Evolutionary conservation across 1,140 invertebrate genomes (phyloP), one percentile per base, ranked within the genome.

Genomic region (Stegodyphus dumicola): DNA sequence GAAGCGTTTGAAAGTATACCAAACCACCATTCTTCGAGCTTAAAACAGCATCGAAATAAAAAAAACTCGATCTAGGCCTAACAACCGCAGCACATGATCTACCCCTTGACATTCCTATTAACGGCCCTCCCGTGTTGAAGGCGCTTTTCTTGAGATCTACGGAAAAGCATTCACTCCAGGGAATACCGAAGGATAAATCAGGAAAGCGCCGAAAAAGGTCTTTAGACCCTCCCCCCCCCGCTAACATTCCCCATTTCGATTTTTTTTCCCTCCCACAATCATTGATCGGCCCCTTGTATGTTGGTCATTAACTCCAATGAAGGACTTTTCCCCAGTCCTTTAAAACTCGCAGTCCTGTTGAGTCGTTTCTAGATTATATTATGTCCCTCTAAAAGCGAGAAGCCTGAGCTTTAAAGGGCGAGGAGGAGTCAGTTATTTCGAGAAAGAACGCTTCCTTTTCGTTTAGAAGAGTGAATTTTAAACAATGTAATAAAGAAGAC

Each of bases 121-220:
- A 85, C 73, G 54, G 65, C 73, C 81, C 65, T 85, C 73, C 79
- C 60, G 79, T 74, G 70, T 74, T 81, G 56, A 71, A 81, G 78
- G 67, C 56, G 70, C 79, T 76, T 85, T 85, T 70, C 81, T 77
- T 51, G 65, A 85, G 74, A 85, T 76, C 81, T 77, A 48, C 52
- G 3, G 69, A 73, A 76, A 85, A 85, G 73, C 81, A 67, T 76
- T 77, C 71, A 69, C 81, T 77, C 81, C 81, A 49, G 81, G 81
- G 71, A 85, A 85, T 85, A 85, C 81, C 66, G 18, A 18, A 54
- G 81, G 81, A 76, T 85, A 85, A 85, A 85, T 77, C 81, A 85
- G 74, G 81, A 85, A 81, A 83, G 56, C 60, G 80, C 80, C 60
- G 64, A 75, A 83, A 83, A 83, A 69, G 80, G 80, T 83, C 80